These are phyloP conservation scores for Mormyrus proboscirostris DNA, from an alignment of 2,797 vertebrate species.

Conservation along the genomic window DNA sequence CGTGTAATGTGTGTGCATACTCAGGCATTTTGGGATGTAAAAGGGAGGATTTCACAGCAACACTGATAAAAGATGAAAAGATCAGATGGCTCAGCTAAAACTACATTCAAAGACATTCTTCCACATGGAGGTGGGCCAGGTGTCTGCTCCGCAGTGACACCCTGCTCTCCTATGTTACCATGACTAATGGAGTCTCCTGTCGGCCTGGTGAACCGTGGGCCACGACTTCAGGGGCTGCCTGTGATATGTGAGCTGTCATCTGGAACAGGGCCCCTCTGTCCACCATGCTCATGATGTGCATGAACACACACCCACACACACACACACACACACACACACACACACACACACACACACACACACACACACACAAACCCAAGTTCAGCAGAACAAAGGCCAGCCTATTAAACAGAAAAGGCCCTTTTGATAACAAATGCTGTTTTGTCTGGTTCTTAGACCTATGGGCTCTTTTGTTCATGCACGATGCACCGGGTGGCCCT, in stretches of 20 bases:
- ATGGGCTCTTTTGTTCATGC: background rate
- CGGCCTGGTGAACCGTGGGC: background rate
- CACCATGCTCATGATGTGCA: background rate
- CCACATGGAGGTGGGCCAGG: background rate
- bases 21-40: background rate
- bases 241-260: background rate
- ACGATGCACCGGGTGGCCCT: background rate
- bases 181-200: background rate
- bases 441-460: background rate
- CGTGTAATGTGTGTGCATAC: background rate
- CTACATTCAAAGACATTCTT: background rate
- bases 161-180: background rate
- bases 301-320: background rate
- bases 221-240: background rate
- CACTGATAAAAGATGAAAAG: background rate
- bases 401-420: background rate
- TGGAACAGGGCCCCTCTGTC: background rate
- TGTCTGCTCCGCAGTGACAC: background rate
- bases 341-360: background rate
- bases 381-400: background rate
- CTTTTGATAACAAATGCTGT: conserved; percentile 1
- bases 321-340: background rate
- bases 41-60: background rate
- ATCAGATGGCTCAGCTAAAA: background rate
- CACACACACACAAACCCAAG: background rate